These are phyloP conservation scores for Aphelinus atriplicis DNA, from an alignment of 1,140 invertebrate species.

Conservation along the genomic window DNA sequence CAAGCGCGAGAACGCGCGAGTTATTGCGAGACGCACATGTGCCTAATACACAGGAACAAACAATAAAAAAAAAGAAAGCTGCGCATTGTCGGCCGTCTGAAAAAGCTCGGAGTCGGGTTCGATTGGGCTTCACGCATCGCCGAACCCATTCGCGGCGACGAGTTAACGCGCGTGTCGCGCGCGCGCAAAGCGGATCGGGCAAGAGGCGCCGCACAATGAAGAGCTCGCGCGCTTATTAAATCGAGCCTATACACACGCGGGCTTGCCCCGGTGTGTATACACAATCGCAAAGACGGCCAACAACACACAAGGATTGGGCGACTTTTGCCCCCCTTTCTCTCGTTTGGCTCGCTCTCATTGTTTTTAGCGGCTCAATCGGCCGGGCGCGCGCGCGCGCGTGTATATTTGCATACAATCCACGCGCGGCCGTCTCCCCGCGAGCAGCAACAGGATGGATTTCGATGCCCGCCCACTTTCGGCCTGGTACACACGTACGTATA, in stretches of 20 bases:
- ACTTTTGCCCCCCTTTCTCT: neutral
- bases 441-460: too few relatives aligned
- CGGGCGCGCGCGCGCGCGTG: too few relatives aligned
- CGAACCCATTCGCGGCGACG: slow-evolving; percentile 40
- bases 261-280: too few relatives aligned
- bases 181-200: neutral
- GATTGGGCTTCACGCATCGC: slow-evolving; percentile 40
- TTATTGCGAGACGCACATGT: slow-evolving; percentile 1
- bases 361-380: too few relatives aligned
- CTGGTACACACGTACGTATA: too few relatives aligned
- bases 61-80: too few relatives aligned
- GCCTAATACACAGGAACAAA: neutral
- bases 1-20: slow-evolving; percentile 15
- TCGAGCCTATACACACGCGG: neutral
- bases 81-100: too few relatives aligned
- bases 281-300: too few relatives aligned
- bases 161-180: neutral
- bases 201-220: slow-evolving; percentile 4
- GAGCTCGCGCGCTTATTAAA: slow-evolving; percentile 8
- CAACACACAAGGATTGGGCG: too few relatives aligned
- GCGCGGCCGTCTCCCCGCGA: too few relatives aligned
- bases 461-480: too few relatives aligned
- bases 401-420: slow-evolving; percentile 48
- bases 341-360: slow-evolving; percentile 22
- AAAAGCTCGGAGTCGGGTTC: slow-evolving; percentile 15